phyloP scores from a whole-genome alignment of 2,113 vertebrate genomes.

The Rhea pennata region DNA sequence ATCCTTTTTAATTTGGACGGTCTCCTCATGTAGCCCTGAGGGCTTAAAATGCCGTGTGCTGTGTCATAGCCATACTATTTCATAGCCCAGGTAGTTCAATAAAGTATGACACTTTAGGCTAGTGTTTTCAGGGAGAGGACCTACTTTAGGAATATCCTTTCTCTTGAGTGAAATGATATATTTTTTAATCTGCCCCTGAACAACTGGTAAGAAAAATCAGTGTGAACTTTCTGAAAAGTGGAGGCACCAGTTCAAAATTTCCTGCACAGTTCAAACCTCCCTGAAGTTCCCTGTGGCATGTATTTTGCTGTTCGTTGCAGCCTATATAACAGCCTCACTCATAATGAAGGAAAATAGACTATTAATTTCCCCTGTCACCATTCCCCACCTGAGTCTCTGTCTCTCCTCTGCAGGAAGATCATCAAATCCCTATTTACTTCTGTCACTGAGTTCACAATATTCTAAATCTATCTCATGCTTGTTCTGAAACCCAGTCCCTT shows the following conservation, averaged over 20 bases:
- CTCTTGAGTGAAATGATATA: not conserved
- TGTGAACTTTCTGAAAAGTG: not conserved
- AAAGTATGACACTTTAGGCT: not conserved
- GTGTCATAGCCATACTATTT: not conserved
- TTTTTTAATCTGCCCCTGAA: not conserved
- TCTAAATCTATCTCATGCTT: not conserved
- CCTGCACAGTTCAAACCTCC: not conserved
- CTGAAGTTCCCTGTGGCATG: not conserved
- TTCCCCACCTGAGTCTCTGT: not conserved
- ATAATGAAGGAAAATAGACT: not conserved
- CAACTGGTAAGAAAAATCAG: not conserved
- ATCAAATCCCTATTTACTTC: not conserved
- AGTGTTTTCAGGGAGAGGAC: not conserved
- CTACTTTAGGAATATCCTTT: not conserved
- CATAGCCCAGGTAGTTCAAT: accelerated
- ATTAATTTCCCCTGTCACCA: not conserved
- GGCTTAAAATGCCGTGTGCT: not conserved
- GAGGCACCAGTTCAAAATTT: not conserved
- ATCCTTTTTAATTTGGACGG: not conserved
- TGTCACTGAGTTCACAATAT: not conserved
- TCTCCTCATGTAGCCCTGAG: not conserved
- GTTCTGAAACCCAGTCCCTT: not conserved
- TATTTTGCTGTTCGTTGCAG: not conserved
- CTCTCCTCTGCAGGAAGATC: not conserved
- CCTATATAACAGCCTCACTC: not conserved